Base-by-base conservation (phyloP, 2,888 invertebrate genomes). In the Eilema sororculum region DNA sequence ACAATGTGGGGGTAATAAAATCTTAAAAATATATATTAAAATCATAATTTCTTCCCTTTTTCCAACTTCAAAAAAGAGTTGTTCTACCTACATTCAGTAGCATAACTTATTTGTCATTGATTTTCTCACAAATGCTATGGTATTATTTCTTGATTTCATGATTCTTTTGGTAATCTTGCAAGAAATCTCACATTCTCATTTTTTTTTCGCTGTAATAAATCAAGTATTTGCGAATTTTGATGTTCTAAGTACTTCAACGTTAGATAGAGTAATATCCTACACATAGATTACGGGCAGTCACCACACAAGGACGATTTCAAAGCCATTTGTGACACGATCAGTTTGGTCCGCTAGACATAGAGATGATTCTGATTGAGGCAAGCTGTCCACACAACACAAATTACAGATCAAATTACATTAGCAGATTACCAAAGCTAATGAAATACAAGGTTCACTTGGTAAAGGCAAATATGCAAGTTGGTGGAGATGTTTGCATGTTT, bases 291-390 rank as follows among this genome's bases (percentile, higher is more conserved):
- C 37, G 3, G 6, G 37, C 0, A 12, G 28, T 24, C n/a, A 25
- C n/a, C 56, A 20, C 12, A 28, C 24, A 1, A 56, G 52, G 60
- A 6, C 37, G n/a, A 63, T 57, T 3, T 33, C 24, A 28, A 68
- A 57, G 33, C 63, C 57, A 63, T 58, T 57, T 68, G 62, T 28
- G 33, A 61, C 57, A 25, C 57, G n/a, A 58, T 63, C 41, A 22
- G n/a, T 22, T 20, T 52, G 22, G 25, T 58, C 41, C 25, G 41
- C 22, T 62, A 12, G 57, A 33, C 24, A 57, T 28, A 46, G 63
- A 63, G 57, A 41, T 5, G 57, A 57, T 25, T 28, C 25, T 25
- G 25, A 63, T 63, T 28, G 63, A 68, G 63, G 25, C 57, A 22
- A 68, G 63, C 37, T 63, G 37, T 41, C 57, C 22, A 13, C 25